These are phyloP conservation scores for Thunnus albacares DNA, from an alignment of 2,797 vertebrate genomes.

Conservation along the genomic window DNA sequence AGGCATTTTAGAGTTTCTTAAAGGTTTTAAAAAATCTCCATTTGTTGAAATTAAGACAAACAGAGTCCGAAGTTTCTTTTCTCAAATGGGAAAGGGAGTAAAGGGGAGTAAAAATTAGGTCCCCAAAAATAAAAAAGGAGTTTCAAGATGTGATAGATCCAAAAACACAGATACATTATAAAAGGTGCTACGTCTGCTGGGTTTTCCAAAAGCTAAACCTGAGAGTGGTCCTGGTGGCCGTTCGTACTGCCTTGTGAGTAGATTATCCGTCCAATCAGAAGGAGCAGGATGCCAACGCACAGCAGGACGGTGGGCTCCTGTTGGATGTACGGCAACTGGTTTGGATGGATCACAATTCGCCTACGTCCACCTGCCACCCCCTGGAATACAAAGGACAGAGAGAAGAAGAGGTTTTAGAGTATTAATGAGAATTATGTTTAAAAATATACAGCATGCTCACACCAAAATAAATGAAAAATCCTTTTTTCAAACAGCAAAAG, in stretches of 20 bases:
- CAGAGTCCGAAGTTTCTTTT: conserved; percentile 1
- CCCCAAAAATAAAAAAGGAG: conserved; percentile 26
- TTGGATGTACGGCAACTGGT: conserved; percentile 56
- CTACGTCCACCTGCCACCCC: conserved; percentile 41
- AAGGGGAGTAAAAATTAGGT: conserved; percentile 6
- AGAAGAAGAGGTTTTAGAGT: background rate
- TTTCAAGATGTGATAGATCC: conserved; percentile 31
- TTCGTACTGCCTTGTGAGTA: conserved; percentile 70
- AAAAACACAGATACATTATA: conserved; percentile 39
- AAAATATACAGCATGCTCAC: background rate
- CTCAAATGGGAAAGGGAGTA: background rate
- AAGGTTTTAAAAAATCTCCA: conserved; percentile 13
- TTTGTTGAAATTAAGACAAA: background rate
- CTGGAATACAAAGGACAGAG: conserved; percentile 65
- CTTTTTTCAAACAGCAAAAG: background rate
- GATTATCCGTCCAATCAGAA: conserved; percentile 81
- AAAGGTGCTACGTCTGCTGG: conserved; percentile 83
- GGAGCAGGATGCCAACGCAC: conserved; percentile 76
- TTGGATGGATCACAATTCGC: conserved; percentile 23
- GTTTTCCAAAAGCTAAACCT: conserved; percentile 69
- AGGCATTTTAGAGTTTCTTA: conserved; percentile 60
- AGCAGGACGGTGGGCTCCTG: conserved; percentile 76
- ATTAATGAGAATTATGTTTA: background rate
- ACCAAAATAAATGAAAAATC: background rate
- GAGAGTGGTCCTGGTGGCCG: conserved; percentile 56